Percentiles rank a stretch among this genome's conserved stretches.
phyloP scores from a whole-genome alignment of 2,797 vertebrate species.

The Novumbra hubbsi region DNA sequence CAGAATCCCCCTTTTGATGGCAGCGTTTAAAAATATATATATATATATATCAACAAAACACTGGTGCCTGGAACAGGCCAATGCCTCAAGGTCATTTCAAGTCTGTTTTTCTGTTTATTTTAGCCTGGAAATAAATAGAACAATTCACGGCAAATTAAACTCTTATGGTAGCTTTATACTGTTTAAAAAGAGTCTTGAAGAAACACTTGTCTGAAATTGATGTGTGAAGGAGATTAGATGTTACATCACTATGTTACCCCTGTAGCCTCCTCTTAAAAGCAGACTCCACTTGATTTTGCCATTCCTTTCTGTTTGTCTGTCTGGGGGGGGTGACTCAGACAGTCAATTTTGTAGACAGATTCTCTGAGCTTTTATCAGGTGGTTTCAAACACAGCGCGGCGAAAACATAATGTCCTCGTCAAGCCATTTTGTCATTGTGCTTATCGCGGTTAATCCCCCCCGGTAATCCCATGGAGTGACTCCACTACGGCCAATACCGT shows the following conservation, averaged over 20 bases:
- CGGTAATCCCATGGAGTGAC: slow-evolving; percentile 71
- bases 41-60: neutral
- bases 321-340: slow-evolving; percentile 31
- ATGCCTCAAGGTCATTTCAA: neutral
- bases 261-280: slow-evolving; percentile 31
- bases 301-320: slow-evolving; percentile 30
- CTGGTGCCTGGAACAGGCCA: neutral
- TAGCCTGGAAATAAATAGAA: neutral
- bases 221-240: slow-evolving; percentile 49
- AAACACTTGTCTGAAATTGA: slow-evolving; percentile 14
- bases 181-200: slow-evolving; percentile 48
- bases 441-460: slow-evolving; percentile 70
- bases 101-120: neutral
- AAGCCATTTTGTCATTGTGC: slow-evolving; percentile 67
- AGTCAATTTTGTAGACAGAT: slow-evolving; percentile 15
- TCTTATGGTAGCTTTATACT: slow-evolving; percentile 38
- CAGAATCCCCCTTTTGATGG: too few relatives aligned
- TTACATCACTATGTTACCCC: slow-evolving; percentile 17
- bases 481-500: slow-evolving; percentile 48
- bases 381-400: slow-evolving; percentile 58
- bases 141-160: neutral
- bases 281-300: slow-evolving; percentile 24
- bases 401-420: slow-evolving; percentile 62
- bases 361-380: slow-evolving; percentile 54
- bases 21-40: too few relatives aligned